Percentiles rank a stretch among this genome's conserved stretches.
Conservation (phyloP, 1,140 invertebrate species). For the Cotesia typhae region DNA sequence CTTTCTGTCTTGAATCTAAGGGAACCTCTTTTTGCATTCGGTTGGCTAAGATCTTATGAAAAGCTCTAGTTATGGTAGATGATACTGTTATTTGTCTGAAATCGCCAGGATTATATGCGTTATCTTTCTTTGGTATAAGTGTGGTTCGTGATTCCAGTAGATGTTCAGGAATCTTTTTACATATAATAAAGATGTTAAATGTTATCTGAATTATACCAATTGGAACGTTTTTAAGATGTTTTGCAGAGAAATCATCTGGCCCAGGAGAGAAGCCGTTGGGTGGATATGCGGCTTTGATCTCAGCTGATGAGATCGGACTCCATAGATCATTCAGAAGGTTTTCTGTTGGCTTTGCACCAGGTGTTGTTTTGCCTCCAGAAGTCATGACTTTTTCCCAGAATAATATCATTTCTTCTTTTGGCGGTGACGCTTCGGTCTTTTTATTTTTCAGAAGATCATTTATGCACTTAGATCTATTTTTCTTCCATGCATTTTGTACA, state of each 20-base stretch:
- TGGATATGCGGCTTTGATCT: neutral
- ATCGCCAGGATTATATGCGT: conserved; percentile 42
- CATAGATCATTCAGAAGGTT: neutral
- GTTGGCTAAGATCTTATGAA: too few species aligned
- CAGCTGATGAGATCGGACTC: neutral
- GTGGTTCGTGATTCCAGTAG: conserved; percentile 33
- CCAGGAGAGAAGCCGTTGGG: conserved; percentile 21
- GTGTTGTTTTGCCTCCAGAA: neutral
- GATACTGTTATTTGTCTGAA: conserved; percentile 58
- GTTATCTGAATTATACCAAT: neutral
- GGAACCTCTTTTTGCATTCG: too few species aligned
- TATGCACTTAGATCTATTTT: neutral
- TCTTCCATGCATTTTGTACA: conserved; percentile 2
- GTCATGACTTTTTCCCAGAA: conserved; percentile 25
- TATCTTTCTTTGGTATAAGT: conserved; percentile 46
- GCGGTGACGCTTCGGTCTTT: neutral
- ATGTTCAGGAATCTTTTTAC: conserved; percentile 14
- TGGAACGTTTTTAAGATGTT: conserved; percentile 6
- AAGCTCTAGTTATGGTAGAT: conserved; percentile 42
- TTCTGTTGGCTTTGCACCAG: neutral
- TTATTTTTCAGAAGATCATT: neutral
- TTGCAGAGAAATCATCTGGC: conserved; percentile 24
- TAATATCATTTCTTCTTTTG: neutral
- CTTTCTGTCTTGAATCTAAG: too few species aligned
- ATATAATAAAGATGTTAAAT: conserved; percentile 30